phyloP scores from a whole-genome alignment of 2,888 invertebrate genomes.

The Ornithoptera priamus region DNA sequence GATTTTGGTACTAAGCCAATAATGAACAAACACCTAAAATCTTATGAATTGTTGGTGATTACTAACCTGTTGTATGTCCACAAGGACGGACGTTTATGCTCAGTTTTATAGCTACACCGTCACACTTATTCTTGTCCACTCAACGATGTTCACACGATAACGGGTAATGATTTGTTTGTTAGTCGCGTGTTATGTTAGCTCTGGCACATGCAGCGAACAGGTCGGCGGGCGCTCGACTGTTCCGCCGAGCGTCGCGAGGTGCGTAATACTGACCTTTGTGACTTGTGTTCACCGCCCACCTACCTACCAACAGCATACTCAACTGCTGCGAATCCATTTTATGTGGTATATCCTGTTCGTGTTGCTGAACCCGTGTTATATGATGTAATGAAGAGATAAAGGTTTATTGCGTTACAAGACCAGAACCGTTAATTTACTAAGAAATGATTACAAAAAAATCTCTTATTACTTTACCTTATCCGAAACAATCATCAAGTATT shows the following conservation, averaged over 20 bases:
- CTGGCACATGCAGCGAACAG: conserved; percentile 45
- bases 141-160: conserved; percentile 11
- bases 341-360: background rate
- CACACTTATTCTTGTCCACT: conserved; percentile 7
- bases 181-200: background rate
- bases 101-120: conserved; percentile 3
- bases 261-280: conserved; percentile 28
- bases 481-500: no score
- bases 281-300: conserved; percentile 18
- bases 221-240: conserved; percentile 59
- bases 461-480: no score
- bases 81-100: background rate
- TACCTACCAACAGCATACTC: conserved; percentile 9
- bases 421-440: no score
- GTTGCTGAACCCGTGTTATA: background rate
- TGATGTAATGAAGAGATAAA: no score
- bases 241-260: conserved; percentile 31
- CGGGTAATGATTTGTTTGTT: conserved; percentile 13
- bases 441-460: no score
- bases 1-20: conserved; percentile 47
- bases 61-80: conserved; percentile 20
- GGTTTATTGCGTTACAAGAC: no score
- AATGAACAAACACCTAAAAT: conserved; percentile 19
- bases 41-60: conserved; percentile 32
- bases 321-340: background rate